These are phyloP conservation scores for Amniataba percoides DNA, from an alignment of 2,797 vertebrate genomes.

Conservation along the genomic window DNA sequence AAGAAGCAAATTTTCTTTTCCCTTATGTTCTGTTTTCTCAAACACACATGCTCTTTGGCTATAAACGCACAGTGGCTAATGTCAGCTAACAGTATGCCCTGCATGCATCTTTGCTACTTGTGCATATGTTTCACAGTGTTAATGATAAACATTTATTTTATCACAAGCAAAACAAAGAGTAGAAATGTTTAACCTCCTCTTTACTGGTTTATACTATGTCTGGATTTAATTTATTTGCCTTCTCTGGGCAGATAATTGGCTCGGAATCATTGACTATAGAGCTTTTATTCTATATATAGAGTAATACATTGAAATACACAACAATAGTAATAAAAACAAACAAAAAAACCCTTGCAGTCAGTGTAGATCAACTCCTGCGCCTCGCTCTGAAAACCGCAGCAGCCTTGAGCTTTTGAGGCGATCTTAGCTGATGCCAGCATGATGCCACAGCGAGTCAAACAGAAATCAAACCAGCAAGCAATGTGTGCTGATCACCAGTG, in stretches of 20 bases:
- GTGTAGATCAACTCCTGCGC: neutral
- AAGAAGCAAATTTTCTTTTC: neutral
- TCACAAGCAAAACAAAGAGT: too few species aligned
- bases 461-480: constrained; percentile 10
- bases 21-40: neutral
- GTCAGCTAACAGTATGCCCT: neutral
- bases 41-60: neutral
- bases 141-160: neutral
- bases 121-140: neutral
- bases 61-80: neutral
- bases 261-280: neutral
- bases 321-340: neutral
- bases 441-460: constrained; percentile 2
- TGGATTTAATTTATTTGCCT: neutral
- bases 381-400: constrained; percentile 1
- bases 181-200: neutral
- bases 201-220: neutral
- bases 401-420: neutral
- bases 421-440: constrained; percentile 12
- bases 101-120: neutral
- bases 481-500: neutral
- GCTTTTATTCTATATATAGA: neutral
- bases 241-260: neutral
- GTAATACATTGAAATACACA: neutral
- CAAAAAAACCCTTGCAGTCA: neutral